Evolutionary conservation across 2,113 vertebrate genomes (phyloP).

Genomic region (Aepyceros melampus): DNA sequence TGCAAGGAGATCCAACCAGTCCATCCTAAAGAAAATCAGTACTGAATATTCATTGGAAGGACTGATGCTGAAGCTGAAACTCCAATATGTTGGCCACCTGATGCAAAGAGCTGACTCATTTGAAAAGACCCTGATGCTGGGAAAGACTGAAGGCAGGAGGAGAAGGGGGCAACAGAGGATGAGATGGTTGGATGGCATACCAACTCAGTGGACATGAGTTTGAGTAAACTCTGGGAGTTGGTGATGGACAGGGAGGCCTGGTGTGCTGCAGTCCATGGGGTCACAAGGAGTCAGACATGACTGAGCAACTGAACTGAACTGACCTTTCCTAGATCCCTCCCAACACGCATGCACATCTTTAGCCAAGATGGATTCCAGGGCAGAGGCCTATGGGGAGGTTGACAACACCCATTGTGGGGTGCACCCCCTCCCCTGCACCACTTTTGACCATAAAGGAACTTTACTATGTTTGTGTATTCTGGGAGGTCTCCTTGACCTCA

Average conservation of each 20-base stretch:
- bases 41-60: neutral
- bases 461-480: neutral
- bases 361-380: neutral
- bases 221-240: neutral
- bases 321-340: neutral
- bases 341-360: neutral
- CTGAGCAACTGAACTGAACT: neutral
- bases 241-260: neutral
- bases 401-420: neutral
- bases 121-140: neutral
- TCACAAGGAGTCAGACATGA: neutral
- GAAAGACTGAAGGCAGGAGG: neutral
- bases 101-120: neutral
- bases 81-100: neutral
- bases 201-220: neutral
- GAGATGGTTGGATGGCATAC: neutral
- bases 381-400: neutral
- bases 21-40: neutral
- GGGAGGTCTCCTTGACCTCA: neutral
- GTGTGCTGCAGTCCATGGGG: fast-evolving
- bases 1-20: neutral
- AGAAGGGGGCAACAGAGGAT: neutral
- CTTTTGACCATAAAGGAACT: neutral
- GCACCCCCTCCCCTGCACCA: neutral
- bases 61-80: neutral